Evolutionary conservation across 2,113 vertebrate species (phyloP).

Genomic region (Aldabrachelys gigantea): DNA sequence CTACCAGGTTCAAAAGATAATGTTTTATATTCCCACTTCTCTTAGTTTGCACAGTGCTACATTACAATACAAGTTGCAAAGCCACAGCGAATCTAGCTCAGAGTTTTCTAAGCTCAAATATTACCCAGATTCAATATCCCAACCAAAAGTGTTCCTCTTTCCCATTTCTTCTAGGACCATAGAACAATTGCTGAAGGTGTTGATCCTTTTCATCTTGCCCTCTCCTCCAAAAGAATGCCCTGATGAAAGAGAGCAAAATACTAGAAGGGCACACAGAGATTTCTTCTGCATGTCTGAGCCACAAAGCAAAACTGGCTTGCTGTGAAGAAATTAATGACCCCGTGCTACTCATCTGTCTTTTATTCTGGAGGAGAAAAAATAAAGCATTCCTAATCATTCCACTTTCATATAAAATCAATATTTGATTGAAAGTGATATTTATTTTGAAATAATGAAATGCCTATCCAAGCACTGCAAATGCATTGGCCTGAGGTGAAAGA

Average conservation of each 20-base stretch:
- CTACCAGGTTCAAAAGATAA: not conserved
- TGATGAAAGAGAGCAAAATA: not conserved
- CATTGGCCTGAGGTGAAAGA: not conserved
- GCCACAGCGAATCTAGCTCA: not conserved
- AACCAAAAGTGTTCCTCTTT: not conserved
- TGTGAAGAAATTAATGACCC: not conserved
- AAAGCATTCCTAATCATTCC: not conserved
- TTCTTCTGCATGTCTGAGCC: not conserved
- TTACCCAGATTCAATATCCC: not conserved
- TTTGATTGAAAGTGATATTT: slow-evolving; percentile 30
- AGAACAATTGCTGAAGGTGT: not conserved
- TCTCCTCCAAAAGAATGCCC: not conserved
- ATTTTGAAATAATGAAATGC: slow-evolving; percentile 34
- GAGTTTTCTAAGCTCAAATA: rapidly evolving
- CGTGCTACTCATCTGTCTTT: not conserved
- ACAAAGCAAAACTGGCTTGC: not conserved
- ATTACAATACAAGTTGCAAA: not conserved
- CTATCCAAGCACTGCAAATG: not conserved
- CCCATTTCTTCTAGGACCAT: not conserved
- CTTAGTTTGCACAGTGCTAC: rapidly evolving
- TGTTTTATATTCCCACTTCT: not conserved
- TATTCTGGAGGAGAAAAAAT: not conserved
- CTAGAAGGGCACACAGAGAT: not conserved
- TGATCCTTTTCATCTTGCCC: not conserved
- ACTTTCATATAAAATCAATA: slow-evolving; percentile 6